A percentile compares a stretch with the other conserved stretches of the same genome.
Conservation (phyloP, 2,888 invertebrate species). For the Cecidostiba fungosa region DNA sequence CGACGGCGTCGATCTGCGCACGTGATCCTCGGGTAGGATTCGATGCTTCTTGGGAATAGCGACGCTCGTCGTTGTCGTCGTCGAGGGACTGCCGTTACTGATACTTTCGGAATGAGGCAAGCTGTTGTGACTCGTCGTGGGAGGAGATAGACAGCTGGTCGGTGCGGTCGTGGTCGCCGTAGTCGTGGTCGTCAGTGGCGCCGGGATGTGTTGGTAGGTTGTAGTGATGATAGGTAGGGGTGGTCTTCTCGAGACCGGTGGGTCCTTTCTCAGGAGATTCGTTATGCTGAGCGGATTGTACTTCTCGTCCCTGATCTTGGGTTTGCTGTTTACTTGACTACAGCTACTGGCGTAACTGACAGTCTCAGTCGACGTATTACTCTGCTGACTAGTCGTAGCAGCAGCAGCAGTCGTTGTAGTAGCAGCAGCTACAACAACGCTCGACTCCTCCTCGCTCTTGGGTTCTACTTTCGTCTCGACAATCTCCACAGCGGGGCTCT, state of each 20-base stretch:
- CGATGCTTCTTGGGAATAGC: slow-evolving; percentile 59
- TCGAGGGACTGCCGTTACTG: slow-evolving; percentile 46
- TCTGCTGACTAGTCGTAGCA: neutral
- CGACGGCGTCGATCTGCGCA: slow-evolving; percentile 71
- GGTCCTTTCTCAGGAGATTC: slow-evolving; percentile 78
- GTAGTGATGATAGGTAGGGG: slow-evolving; percentile 32
- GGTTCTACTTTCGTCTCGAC: slow-evolving; percentile 64
- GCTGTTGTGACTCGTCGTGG: neutral
- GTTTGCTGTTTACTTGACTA: neutral
- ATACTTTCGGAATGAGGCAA: neutral
- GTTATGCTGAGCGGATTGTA: slow-evolving; percentile 79
- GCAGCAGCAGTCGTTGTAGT: neutral
- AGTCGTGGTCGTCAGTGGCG: neutral
- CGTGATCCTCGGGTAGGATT: slow-evolving; percentile 59
- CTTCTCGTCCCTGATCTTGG: slow-evolving; percentile 73
- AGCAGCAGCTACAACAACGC: neutral
- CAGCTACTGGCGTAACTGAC: neutral
- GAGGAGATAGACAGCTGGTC: slow-evolving; percentile 8
- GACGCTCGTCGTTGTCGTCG: slow-evolving; percentile 64
- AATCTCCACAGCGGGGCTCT: slow-evolving; percentile 60
- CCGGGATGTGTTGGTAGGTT: slow-evolving; percentile 31
- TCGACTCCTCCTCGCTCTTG: slow-evolving; percentile 38
- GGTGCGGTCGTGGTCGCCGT: neutral
- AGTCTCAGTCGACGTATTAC: neutral
- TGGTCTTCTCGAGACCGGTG: slow-evolving; percentile 59